These are phyloP conservation scores for Scaptomyza flava DNA, from an alignment of 2,888 invertebrate genomes.

Conservation along the genomic window DNA sequence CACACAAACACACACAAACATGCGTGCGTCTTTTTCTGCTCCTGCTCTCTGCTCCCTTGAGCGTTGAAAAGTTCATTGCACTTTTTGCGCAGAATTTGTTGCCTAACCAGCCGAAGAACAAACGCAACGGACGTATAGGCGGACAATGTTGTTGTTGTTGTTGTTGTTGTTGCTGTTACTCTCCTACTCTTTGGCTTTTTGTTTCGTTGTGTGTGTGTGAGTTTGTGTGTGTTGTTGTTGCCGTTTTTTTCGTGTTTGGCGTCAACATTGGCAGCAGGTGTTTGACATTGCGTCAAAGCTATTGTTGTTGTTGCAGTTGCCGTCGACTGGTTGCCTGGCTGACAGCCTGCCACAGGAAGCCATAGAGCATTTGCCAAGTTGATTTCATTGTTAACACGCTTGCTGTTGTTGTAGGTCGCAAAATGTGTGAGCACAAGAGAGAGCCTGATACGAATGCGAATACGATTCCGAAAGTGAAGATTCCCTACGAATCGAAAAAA, in stretches of 20 bases:
- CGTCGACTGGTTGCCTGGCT: conserved; percentile 60
- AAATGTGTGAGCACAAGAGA: conserved; percentile 53
- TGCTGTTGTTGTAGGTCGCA: conserved; percentile 75
- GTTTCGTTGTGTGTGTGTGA: conserved; percentile 46
- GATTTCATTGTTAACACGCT: conserved; percentile 78
- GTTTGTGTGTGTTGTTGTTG: conserved; percentile 44
- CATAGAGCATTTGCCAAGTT: conserved; percentile 78
- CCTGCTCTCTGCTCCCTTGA: conserved; percentile 49
- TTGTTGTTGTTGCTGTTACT: conserved; percentile 56
- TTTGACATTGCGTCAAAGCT: conserved; percentile 76
- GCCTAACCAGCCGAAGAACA: conserved; percentile 78
- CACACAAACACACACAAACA: conserved; percentile 7
- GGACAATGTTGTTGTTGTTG: conserved; percentile 51
- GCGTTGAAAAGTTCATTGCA: conserved; percentile 70
- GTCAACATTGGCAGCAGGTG: conserved; percentile 80
- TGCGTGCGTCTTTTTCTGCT: conserved; percentile 27
- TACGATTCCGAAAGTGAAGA: conserved; percentile 16
- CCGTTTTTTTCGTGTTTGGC: conserved; percentile 75
- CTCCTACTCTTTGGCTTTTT: conserved; percentile 70
- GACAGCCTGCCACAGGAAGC: conserved; percentile 78
- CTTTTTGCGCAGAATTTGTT: conserved; percentile 78
- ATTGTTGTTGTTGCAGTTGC: conserved; percentile 55
- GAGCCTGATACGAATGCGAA: conserved; percentile 17
- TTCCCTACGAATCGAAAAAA: neutral
- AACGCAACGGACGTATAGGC: conserved; percentile 64